These are phyloP conservation scores for Thalassarche chlororhynchos DNA, from an alignment of 2,113 vertebrate genomes.

Conservation along the genomic window DNA sequence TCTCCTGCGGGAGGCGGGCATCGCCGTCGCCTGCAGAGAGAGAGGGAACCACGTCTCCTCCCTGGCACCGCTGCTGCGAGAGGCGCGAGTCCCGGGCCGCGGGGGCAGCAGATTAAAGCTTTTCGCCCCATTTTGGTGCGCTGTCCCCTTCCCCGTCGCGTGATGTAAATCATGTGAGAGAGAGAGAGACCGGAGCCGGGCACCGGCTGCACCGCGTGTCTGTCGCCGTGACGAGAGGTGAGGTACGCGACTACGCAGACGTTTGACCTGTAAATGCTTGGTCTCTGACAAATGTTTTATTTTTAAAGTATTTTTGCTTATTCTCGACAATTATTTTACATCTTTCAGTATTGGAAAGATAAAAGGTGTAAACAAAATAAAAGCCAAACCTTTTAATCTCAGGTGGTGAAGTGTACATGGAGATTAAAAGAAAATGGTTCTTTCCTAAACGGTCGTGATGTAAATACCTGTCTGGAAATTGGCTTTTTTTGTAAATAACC, in stretches of 20 bases:
- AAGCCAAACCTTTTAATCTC: constrained; percentile 57
- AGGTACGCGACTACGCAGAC: not conserved
- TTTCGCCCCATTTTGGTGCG: not conserved
- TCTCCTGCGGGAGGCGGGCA: not conserved
- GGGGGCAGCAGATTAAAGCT: not conserved
- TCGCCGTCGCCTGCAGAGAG: not conserved
- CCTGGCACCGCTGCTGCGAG: fast-evolving
- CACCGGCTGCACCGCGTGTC: not conserved
- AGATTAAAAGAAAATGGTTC: constrained; percentile 50
- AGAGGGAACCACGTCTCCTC: not conserved
- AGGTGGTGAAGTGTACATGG: constrained; percentile 6
- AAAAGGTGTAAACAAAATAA: not conserved
- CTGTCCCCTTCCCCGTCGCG: not conserved
- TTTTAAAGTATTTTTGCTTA: constrained; percentile 45
- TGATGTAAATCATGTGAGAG: not conserved
- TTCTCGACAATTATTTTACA: not conserved
- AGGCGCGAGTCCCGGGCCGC: not conserved
- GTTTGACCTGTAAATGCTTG: not conserved
- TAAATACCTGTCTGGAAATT: constrained; percentile 35
- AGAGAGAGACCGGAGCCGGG: not conserved
- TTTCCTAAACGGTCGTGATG: not conserved
- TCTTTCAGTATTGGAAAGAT: constrained; percentile 58
- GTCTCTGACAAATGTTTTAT: constrained; percentile 8
- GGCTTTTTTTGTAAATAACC: constrained; percentile 15
- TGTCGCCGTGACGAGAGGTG: not conserved